A percentile compares a stretch with the other conserved stretches of the same genome.
phyloP scores from a whole-genome alignment of 2,113 vertebrate genomes.

The Eretmochelys imbricata region DNA sequence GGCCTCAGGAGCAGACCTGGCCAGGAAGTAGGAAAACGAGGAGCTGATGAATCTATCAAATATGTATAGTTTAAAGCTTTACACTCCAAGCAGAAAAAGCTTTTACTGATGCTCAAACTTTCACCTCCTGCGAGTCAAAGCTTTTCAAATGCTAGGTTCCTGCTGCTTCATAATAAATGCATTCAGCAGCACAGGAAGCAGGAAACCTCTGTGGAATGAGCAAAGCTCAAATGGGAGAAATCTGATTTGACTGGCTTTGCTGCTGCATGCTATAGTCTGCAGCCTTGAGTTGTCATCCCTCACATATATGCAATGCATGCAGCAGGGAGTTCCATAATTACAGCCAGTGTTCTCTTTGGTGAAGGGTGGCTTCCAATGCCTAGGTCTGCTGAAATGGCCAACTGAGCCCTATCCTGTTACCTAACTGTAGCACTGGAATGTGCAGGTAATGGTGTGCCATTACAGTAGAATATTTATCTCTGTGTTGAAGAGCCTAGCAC shows the following conservation, averaged over 20 bases:
- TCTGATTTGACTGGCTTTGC: fast-evolving
- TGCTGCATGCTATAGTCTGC: fast-evolving
- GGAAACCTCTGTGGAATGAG: fast-evolving
- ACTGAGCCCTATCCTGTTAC: not conserved
- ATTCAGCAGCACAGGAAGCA: not conserved
- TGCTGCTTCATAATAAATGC: fast-evolving
- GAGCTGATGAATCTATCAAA: fast-evolving
- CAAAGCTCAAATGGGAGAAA: not conserved
- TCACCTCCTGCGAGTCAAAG: not conserved
- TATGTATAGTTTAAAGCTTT: not conserved
- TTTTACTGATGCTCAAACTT: not conserved
- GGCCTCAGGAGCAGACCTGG: not conserved
- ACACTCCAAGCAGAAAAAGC: not conserved
- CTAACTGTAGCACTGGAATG: not conserved
- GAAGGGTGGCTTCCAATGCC: fast-evolving
- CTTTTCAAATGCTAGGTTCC: not conserved
- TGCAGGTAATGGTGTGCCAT: not conserved
- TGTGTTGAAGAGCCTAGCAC: not conserved
- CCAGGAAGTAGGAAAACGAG: not conserved
- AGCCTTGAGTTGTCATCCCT: fast-evolving
- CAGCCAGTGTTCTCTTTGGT: not conserved
- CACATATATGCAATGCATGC: not conserved
- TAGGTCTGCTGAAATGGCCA: fast-evolving
- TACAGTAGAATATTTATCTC: fast-evolving
- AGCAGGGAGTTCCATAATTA: fast-evolving